Evolutionary conservation across 2,888 invertebrate species (phyloP), one percentile per base, ranked within the genome.

Genomic region (Apeira syringaria): DNA sequence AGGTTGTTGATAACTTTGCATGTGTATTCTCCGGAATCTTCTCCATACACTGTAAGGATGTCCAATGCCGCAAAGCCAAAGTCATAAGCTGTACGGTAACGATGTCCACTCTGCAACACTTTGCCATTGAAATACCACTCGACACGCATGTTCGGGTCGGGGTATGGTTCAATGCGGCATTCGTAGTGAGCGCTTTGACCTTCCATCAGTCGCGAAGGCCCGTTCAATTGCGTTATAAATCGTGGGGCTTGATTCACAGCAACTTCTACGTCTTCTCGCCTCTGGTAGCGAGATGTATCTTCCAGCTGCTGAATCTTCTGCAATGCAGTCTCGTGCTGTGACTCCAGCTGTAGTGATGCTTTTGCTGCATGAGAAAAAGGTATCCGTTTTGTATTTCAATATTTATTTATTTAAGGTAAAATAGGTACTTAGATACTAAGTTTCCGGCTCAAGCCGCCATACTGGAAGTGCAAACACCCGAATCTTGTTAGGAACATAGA

Each of bases 51-150:
- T 26, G 97, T 96, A 15, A 98, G 91, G 48, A 99, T 96, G 76
- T 99, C 99, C 50, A 99, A 92, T 36, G 99, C 96, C 42, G 98
- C 98, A 81, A 98, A 99, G 29, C 99, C 99, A 78, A 99, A 99
- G 76, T 99, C 99, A 69, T 96, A 97, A 31, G 97, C 95, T 31
- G 98, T 98, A 68, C 97, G 94, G 91, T 97, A 97, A 50, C 98
- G 93, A 73, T 98, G 98, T 40, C 97, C 97, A 50, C 95, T 95
- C 64, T 94, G 94, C 32, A 97, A 85, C 28, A 97, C 96, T 77
- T 97, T 94, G 31, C 96, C 97, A 77, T 99, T 97, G 68, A 97
- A 97, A 88, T 96, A 95, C 97, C 97, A 98, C 81, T 97, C 97
- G 0, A 97, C 96, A 68, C 96, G 95, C 75, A 98, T 93, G 53